Evolutionary conservation across 2,797 vertebrate species (phyloP).

Genomic region (Paramormyrops hopkinsi): DNA sequence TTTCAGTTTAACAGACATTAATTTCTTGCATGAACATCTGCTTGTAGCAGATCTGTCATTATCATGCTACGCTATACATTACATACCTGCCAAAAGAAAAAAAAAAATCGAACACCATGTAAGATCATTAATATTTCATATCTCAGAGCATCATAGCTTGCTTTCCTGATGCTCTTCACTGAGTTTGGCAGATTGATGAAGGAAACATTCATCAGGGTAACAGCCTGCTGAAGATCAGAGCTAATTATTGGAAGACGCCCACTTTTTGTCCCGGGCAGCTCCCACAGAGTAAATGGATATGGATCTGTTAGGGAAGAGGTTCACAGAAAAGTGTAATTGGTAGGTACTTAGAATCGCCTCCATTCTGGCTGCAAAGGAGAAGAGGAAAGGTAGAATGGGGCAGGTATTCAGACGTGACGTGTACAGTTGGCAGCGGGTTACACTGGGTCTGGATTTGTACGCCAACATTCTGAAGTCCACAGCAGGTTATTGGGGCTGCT

Average conservation of each 20-base stretch:
- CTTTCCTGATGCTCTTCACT: neutral
- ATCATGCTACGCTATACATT: neutral
- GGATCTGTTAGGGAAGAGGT: neutral
- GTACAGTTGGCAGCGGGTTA: neutral
- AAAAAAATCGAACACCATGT: neutral
- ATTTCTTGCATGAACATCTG: constrained; percentile 4
- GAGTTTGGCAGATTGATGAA: neutral
- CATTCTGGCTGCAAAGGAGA: neutral
- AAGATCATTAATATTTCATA: constrained; percentile 7
- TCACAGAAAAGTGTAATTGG: neutral
- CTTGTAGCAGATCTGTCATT: constrained; percentile 11
- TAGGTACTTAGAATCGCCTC: neutral
- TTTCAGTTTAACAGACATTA: neutral
- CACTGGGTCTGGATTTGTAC: neutral
- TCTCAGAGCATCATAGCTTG: neutral
- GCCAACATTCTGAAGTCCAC: neutral
- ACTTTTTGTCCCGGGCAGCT: neutral
- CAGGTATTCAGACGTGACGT: neutral
- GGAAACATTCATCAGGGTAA: neutral
- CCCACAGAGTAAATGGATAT: neutral
- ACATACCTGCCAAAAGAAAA: neutral
- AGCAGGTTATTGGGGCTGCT: neutral
- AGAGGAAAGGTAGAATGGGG: neutral
- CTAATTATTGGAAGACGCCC: neutral
- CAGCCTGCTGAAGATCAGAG: neutral